Base-by-base conservation (phyloP, 1,140 invertebrate genomes). In the Drosophila albomicans region DNA sequence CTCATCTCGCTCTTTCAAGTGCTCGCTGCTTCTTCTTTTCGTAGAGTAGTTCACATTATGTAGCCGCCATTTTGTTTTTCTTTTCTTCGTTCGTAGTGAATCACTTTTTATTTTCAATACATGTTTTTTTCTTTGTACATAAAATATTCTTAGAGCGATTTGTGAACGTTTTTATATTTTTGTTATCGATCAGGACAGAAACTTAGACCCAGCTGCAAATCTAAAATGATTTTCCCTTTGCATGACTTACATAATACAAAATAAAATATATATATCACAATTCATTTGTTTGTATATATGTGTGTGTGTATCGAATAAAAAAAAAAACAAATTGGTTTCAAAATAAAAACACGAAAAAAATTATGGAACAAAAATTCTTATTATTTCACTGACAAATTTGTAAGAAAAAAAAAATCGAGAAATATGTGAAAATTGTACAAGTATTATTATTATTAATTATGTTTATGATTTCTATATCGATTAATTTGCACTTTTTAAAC, bases 271-370 rank as follows among this genome's bases (percentile, higher is more conserved):
- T 25, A 25, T 25, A 32, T 41, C 38, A 10, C 38, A 41, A 41
- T 41, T 41, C 3, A 41, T 54, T 10, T 56, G 52, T 56, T 3
- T 45, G 25, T 70, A 10, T 25, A n/a, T 20, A 51, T 49, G 46
- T 46, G 48, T 57, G 56, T 43, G 32, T 57, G 54, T 56, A 15
- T 38, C 13, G 20, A 56, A 56, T 16, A 16, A 16, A 20, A 57
- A 46, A 8, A 28, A 57, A 46, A 10, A 28, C 3, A 43, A 61
- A 73, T 73, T 68, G 35, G 35, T 62, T 62, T 58, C n/a, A 32
- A 46, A 11, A 51, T 32, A 32, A 7, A 62, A 48, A 49, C 6
- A 48, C 20, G 25, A 45, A n/a, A 2, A 52, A 30, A 65, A 65
- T 13, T 3, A 38, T 43, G 3, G 5, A 41, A 32, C 7, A 52